Base-by-base conservation (phyloP, 2,888 invertebrate genomes). In the Allophyes oxyacanthae region DNA sequence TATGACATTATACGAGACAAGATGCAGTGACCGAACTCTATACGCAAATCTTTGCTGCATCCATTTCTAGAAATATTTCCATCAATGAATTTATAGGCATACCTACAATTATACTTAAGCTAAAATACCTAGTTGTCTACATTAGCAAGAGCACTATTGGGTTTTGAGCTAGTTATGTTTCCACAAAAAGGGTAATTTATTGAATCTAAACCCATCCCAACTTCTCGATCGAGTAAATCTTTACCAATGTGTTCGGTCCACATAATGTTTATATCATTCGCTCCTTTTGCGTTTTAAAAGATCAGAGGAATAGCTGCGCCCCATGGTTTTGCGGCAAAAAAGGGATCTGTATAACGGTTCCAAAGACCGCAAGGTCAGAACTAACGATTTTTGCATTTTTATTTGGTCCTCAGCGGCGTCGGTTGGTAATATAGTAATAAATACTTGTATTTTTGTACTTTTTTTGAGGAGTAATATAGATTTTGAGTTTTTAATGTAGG, bases 301-400 rank as follows among this genome's bases (percentile, higher is more conserved):
- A 91, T 91, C 91, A 90, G 90, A 91, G 88, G 84, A 84, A 91
- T 91, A 90, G 89, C 89, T 83, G 89, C 87, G 88, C 82, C 83
- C 84, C 83, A 77, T 79, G 80, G 81, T 81, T 87, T 88, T 83
- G 71, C 76, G 72, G 64, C 61, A 84, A 87, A 88, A 89, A 86
- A 79, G 74, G 65, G 72, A 65, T 66, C 72, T 7, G 50, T 48
- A 60, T 67, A 67, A 67, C 67, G 67, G 67, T 67, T 5, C 41
- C 8, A 42, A 50, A 63, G 77, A 72, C 78, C 78, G 82, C 91
- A 91, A 91, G 91, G 92, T 91, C 91, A 91, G 85, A 71, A 80
- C 84, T 87, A 86, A 86, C 82, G 81, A 82, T 83, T 87, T 85
- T 82, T 85, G 83, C 86, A 78, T 77, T 83, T 74, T 83, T 79